These are phyloP conservation scores for Drosophila mulleri DNA, from an alignment of 2,888 invertebrate species.

Conservation along the genomic window DNA sequence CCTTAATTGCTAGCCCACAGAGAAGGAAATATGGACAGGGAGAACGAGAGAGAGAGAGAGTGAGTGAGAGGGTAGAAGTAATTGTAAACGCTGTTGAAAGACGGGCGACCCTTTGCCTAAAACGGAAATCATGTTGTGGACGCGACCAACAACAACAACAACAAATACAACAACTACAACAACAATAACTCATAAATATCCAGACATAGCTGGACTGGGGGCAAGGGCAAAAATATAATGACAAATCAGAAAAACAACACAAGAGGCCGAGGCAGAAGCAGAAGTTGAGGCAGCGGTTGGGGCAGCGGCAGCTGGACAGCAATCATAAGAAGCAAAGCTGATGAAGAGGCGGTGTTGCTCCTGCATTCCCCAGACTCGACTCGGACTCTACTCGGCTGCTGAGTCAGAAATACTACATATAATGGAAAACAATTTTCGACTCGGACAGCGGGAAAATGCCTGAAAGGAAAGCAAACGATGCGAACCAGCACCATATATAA, in stretches of 20 bases:
- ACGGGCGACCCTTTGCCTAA: conserved; percentile 62
- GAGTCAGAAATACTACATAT: conserved; percentile 60
- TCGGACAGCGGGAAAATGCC: conserved; percentile 28
- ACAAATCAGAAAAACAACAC: conserved; percentile 71
- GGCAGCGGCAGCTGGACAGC: conserved; percentile 65
- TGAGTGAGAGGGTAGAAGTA: not conserved
- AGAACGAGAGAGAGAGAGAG: not conserved
- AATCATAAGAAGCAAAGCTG: conserved; percentile 56
- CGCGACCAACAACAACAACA: conserved; percentile 38
- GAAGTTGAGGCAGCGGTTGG: not conserved
- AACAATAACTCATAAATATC: conserved; percentile 69
- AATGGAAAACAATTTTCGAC: conserved; percentile 73
- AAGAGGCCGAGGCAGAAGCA: conserved; percentile 26
- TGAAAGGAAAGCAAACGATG: conserved; percentile 26
- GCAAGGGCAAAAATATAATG: conserved; percentile 62
- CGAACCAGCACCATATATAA: conserved; percentile 20
- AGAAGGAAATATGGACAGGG: conserved; percentile 7
- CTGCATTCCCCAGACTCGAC: not conserved
- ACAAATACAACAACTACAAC: conserved; percentile 15
- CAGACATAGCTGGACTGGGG: conserved; percentile 22
- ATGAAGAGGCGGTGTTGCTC: conserved; percentile 61
- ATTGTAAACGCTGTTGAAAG: conserved; percentile 31
- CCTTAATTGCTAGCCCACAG: conserved; percentile 53
- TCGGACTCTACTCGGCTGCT: conserved; percentile 35
- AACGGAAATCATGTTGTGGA: conserved; percentile 76